These are phyloP conservation scores for Ctenicera cuprea DNA, from an alignment of 2,888 invertebrate genomes.

Conservation along the genomic window DNA sequence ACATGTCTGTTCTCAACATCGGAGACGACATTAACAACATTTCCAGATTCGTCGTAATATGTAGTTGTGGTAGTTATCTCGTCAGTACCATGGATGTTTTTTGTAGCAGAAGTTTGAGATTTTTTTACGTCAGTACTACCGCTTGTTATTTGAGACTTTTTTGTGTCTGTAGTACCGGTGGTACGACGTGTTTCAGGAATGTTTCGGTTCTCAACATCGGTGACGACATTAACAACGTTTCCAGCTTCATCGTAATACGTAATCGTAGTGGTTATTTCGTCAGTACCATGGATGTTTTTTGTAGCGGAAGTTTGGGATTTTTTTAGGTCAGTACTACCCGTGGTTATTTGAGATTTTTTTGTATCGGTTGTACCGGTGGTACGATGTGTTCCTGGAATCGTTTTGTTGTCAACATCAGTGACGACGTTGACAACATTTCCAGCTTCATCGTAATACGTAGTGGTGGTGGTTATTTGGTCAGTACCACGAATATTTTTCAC, in stretches of 20 bases:
- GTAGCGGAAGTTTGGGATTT: slow-evolving; percentile 35
- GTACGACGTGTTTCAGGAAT: slow-evolving; percentile 6
- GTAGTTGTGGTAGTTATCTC: slow-evolving; percentile 67
- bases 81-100: neutral
- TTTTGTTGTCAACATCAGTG: slow-evolving; percentile 62
- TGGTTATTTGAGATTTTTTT: neutral
- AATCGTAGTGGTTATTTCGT: slow-evolving; percentile 65
- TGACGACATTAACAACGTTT: slow-evolving; percentile 65
- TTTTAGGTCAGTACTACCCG: neutral
- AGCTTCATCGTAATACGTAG: slow-evolving; percentile 69
- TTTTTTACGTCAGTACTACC: neutral
- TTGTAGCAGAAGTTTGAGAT: neutral
- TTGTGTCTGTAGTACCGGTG: neutral
- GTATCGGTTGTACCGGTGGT: neutral
- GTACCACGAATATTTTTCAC: neutral
- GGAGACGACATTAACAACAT: slow-evolving; percentile 67
- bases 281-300: slow-evolving; percentile 59
- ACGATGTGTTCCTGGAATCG: slow-evolving; percentile 7
- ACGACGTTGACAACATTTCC: slow-evolving; percentile 68
- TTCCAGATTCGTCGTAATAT: slow-evolving; percentile 70
- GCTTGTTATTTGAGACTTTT: neutral
- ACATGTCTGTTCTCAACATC: slow-evolving; percentile 61
- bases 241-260: slow-evolving; percentile 70
- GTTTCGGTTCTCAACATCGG: slow-evolving; percentile 56
- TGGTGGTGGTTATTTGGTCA: slow-evolving; percentile 64